Base-by-base conservation (phyloP, 2,113 vertebrate genomes). In the Semnopithecus entellus region DNA sequence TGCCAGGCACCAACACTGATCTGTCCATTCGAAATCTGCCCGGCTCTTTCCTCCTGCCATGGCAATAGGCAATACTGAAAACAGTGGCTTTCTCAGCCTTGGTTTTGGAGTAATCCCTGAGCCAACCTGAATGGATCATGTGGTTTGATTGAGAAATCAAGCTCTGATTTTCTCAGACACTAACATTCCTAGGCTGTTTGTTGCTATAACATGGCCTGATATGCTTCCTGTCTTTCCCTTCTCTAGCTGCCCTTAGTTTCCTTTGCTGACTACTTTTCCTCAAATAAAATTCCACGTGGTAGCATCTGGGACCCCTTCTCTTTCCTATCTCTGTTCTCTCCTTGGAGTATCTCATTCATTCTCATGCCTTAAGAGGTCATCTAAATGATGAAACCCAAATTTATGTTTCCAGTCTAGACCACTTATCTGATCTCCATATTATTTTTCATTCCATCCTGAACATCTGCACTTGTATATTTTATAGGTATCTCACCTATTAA, bases 171-270 rank as follows among this genome's bases (percentile, higher is more conserved):
- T 3, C 32, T 27, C 14, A 38, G 23, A 12, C 11, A 18, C n/a
- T 68, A 22, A 50, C 2, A 6, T 6, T 32, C 72, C 68, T 17
- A 79, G 59, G n/a, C 14, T 30, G n/a, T 5, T 68, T 13, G 30
- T n/a, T 17, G 22, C 22, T n/a, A 0, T 11, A 18, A 17, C 14
- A 2, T 25, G 68, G 2, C 8, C 25, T 22, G 12, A 8, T 8
- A 6, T 12, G 12, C 13, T 9, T 50, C 23, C 32, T 83, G 27
- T 27, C 20, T 6, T 43, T 55, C 0, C 25, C n/a, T 32, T 32
- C 90, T 70, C 23, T 70, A 6, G 5, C 1, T 32, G 0, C 8
- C 12, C 35, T 38, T 81, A 3, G 18, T 50, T 22, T 90, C 25
- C 10, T 82, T 43, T 70, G 12, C 25, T 45, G 27, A 61, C 5